Evolutionary conservation across 1,140 invertebrate genomes (phyloP).

Genomic region (Caenorhabditis brenneri): DNA sequence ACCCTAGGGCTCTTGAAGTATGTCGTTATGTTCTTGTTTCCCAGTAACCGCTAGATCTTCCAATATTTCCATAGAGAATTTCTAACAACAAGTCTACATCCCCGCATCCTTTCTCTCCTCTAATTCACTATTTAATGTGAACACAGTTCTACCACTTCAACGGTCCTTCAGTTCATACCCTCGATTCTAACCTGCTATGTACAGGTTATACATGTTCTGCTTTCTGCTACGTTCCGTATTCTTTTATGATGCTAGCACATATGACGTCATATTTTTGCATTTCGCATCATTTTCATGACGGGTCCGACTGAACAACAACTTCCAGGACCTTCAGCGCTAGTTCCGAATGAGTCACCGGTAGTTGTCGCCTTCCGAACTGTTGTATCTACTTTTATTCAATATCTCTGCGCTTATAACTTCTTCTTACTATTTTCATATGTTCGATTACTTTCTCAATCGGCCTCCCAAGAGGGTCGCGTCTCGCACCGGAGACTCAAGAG

Average conservation of each 20-base stretch:
- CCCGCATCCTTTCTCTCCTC: too few species aligned
- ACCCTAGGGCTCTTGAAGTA: too few species aligned
- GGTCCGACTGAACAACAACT: too few species aligned
- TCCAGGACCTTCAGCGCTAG: too few species aligned
- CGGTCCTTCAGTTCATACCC: neutral
- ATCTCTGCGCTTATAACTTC: neutral
- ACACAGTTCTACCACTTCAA: neutral
- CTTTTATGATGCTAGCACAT: too few species aligned
- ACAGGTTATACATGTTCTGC: neutral
- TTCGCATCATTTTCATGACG: too few species aligned
- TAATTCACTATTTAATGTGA: neutral
- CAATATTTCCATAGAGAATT: neutral
- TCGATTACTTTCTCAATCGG: conserved; percentile 41
- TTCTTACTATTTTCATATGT: neutral
- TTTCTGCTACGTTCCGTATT: neutral
- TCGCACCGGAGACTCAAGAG: conserved; percentile 1
- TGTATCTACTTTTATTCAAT: neutral
- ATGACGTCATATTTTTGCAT: too few species aligned
- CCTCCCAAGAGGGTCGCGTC: conserved; percentile 35
- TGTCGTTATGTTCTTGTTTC: too few species aligned
- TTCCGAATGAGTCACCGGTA: neutral
- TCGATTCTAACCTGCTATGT: neutral
- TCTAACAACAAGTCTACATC: too few species aligned
- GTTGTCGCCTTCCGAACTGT: conserved; percentile 9
- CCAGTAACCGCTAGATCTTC: too few species aligned